Conservation (phyloP, 2,797 vertebrate genomes). For the Gymnothorax reevesii region DNA sequence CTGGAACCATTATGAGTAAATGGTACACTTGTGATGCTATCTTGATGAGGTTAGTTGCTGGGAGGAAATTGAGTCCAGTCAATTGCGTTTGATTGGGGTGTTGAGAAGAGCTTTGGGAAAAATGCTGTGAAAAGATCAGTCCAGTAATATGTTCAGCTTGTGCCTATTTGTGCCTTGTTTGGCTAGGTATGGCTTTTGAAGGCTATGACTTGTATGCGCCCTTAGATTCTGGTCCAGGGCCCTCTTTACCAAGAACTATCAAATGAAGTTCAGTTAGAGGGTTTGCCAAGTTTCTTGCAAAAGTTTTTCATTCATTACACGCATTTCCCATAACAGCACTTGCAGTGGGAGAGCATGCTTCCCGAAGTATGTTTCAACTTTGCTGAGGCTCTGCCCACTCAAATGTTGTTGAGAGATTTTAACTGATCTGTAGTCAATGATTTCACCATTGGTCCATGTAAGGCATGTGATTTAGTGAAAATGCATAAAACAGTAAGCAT, state of each 20-base stretch:
- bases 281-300: no score
- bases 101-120: conserved; percentile 1
- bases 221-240: neutral
- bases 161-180: neutral
- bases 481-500: no score
- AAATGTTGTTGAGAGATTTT: no score
- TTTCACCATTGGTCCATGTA: no score
- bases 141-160: neutral
- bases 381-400: no score
- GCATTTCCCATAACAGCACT: neutral
- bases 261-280: no score
- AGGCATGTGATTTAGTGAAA: no score
- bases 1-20: neutral
- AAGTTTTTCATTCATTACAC: no score
- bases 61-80: neutral
- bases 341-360: no score
- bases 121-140: neutral
- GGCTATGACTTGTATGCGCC: neutral
- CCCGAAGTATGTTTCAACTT: no score
- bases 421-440: no score
- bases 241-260: neutral
- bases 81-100: neutral
- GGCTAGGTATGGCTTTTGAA: neutral
- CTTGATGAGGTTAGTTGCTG: neutral
- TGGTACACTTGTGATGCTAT: neutral